phyloP scores from a whole-genome alignment of 2,113 vertebrate genomes.

The Cinclus cinclus region DNA sequence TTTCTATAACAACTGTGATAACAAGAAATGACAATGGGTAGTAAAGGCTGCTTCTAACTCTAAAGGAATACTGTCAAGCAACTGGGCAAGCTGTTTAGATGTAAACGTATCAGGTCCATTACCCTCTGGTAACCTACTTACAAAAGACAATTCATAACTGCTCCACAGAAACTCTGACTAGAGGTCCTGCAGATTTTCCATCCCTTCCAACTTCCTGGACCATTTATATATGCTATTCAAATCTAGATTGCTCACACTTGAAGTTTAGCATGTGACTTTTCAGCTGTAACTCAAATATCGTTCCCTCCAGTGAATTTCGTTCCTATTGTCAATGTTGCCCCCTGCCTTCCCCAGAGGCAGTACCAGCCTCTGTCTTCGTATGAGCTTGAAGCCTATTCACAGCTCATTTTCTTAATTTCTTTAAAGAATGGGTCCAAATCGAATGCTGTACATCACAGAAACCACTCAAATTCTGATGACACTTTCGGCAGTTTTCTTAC shows the following conservation, averaged over 20 bases:
- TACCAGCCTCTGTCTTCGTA: not conserved
- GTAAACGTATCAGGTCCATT: not conserved
- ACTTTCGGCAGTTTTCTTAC: not conserved
- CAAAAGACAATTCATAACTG: not conserved
- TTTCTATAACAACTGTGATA: not conserved
- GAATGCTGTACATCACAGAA: not conserved
- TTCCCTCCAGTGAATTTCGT: not conserved
- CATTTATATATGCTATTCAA: not conserved
- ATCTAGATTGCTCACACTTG: not conserved
- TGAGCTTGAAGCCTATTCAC: not conserved
- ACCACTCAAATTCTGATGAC: not conserved
- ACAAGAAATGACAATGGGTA: not conserved
- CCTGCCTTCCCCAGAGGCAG: not conserved
- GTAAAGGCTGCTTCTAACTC: not conserved
- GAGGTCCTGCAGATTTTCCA: not conserved
- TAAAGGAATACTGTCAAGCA: not conserved
- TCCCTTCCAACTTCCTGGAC: not conserved
- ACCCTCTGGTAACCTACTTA: not conserved
- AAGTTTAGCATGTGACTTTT: not conserved
- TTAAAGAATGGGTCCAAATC: not conserved
- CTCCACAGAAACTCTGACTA: not conserved
- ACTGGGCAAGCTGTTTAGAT: not conserved
- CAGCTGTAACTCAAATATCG: not conserved
- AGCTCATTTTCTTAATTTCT: not conserved
- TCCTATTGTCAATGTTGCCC: not conserved